Evolutionary conservation across 30 jellyfish, hydroid and myxozoan species (phyloP).

Genomic region (Turritopsis dohrnii): DNA sequence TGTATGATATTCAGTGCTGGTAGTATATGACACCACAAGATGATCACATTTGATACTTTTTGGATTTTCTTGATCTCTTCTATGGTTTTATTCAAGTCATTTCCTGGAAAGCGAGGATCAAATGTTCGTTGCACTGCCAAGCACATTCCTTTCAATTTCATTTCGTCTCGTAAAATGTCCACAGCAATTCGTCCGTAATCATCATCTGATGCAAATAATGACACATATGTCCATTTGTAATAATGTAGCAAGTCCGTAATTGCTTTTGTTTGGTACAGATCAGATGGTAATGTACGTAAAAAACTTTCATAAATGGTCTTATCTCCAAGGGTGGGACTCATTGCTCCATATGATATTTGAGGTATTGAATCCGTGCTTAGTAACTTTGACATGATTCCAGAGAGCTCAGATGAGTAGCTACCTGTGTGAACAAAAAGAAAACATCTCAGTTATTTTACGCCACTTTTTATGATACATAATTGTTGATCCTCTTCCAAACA

Average conservation of each 20-base stretch:
- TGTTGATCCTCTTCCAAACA: too few relatives aligned
- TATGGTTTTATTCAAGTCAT: conserved; percentile 32
- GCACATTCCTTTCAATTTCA: conserved; percentile 46
- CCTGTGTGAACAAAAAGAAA: conserved; percentile 32
- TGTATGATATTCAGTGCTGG: conserved; percentile 54
- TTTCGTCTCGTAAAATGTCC: conserved; percentile 41
- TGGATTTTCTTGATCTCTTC: conserved; percentile 13
- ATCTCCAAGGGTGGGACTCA: conserved; percentile 46
- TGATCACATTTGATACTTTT: conserved; percentile 51
- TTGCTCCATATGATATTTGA: conserved; percentile 70
- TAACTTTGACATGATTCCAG: conserved; percentile 58
- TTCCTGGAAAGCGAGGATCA: conserved; percentile 25
- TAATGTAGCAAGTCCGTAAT: conserved; percentile 42
- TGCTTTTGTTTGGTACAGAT: conserved; percentile 64
- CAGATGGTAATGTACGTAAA: conserved; percentile 77
- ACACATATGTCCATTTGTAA: conserved; percentile 64
- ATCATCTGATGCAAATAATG: conserved; percentile 72
- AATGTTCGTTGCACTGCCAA: conserved; percentile 55
- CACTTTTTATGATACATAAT: neutral
- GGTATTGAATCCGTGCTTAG: conserved; percentile 63
- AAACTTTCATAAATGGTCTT: conserved; percentile 44
- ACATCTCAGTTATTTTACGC: neutral
- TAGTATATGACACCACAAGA: conserved; percentile 64
- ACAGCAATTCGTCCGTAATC: conserved; percentile 81
- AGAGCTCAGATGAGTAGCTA: conserved; percentile 53